Base-by-base conservation (phyloP, 2,888 invertebrate genomes). In the Caenorhabditis macrosperma region DNA sequence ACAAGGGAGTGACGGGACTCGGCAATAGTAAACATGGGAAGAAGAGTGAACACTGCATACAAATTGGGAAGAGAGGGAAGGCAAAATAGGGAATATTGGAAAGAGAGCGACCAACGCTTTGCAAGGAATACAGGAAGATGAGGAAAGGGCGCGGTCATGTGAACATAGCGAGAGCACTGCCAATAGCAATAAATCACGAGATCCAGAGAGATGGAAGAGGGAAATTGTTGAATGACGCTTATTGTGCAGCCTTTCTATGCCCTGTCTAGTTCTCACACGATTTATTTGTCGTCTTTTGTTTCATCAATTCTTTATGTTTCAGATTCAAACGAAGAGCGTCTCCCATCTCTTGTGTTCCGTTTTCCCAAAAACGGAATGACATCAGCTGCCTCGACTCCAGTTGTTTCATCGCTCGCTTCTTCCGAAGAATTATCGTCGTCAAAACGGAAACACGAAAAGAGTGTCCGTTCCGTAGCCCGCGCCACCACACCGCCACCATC, bases 401-500 rank as follows among this genome's bases (percentile, higher is more conserved):
- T 26, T 10, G 55, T 55, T 35, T 55, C 55, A 12, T 35, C 55
- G 6, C 55, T 72, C 26, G 24, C 35, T 9, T 41, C 52, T 28
- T 63, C 55, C 0, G 71, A 61, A 35, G 55, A 46, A 4, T 35
- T 10, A 0, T 17, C 57, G 2, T 57, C 54, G 17, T 12, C 38
- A 30, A 67, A 75, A 20, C 46, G 60, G 46, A 67, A 66, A 22
- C 60, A 75, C 33, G 75, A 75, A 35, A 67, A 75, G 30, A 57
- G 55, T 15, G 24, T 61, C 12, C 48, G 54, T 35, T 74, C 74
- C 0, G 46, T 79, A 24, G 54, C 74, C n/a, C 60, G 67, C 22
- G 60, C 71, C 10, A 79, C 75, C 0, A 68, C 78, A 12, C 72
- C 78, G n/a, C 78, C 78, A 57, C 78, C 71, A 17, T 24, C 35